phyloP scores from a whole-genome alignment of 1,140 invertebrate species.

The Stratiolaelaps scimitus region DNA sequence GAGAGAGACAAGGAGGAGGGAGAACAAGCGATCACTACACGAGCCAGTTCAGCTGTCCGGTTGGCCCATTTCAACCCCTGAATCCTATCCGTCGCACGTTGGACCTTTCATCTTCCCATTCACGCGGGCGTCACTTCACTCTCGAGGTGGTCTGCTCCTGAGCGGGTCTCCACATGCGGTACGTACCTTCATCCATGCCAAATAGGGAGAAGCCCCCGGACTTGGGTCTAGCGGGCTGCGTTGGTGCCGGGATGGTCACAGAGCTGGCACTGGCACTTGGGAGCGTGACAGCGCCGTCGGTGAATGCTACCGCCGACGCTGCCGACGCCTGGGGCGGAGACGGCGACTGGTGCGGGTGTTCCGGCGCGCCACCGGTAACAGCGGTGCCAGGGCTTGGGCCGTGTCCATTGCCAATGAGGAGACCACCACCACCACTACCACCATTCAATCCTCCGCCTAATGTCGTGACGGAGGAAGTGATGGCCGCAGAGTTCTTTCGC shows the following conservation, averaged over 20 bases:
- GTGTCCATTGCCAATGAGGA: background rate
- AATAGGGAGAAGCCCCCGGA: constrained; percentile 20
- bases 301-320: too few relatives aligned
- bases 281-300: too few relatives aligned
- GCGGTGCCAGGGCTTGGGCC: constrained; percentile 11
- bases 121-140: background rate
- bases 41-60: too few relatives aligned
- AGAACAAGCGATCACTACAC: too few relatives aligned
- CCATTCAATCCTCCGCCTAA: too few relatives aligned
- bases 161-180: background rate
- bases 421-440: too few relatives aligned
- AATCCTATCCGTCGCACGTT: too few relatives aligned
- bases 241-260: constrained; percentile 1
- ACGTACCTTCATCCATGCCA: constrained; percentile 28
- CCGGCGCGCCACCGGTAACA: constrained; percentile 22
- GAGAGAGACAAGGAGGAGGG: too few relatives aligned
- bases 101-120: background rate
- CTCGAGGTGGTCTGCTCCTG: background rate
- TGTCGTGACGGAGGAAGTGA: background rate
- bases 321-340: constrained; percentile 18
- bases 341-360: constrained; percentile 27
- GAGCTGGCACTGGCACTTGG: background rate
- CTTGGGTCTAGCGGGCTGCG: constrained; percentile 18
- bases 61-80: too few relatives aligned
- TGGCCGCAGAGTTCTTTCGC: constrained; percentile 23